Evolutionary conservation across 2,113 vertebrate genomes (phyloP), one percentile per base, ranked within the genome.

Genomic region (Brachirus orientalis): DNA sequence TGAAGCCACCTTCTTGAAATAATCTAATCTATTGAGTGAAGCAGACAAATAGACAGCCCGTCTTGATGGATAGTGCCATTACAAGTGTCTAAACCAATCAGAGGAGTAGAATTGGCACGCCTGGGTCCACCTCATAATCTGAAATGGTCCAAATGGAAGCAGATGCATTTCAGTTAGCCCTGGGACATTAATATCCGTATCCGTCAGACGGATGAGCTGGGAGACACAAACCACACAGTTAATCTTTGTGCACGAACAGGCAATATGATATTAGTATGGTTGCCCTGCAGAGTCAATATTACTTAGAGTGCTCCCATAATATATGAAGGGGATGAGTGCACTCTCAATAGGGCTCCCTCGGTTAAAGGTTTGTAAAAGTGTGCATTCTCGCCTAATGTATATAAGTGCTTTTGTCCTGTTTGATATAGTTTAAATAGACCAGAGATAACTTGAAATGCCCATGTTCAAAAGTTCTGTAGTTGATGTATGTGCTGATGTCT

Each of bases 51-150:
- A 9, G 47, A 54, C 73, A 28, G 71, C 61, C 69, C 69, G 1
- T 53, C 16, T 18, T 74, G 70, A 84, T 71, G 43, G 51, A 77
- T 70, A 2, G 51, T 8, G 50, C 36, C 63, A 58, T 79, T 77
- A 54, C 17, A 51, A 13, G 10, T 19, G n/a, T 64, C 43, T 58
- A 57, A 72, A 67, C 71, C 65, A 78, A 69, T 69, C 65, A 52
- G 40, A 60, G 7, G 55, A 52, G 56, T 6, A 28, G 44, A 38
- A 9, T 57, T 0, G 20, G 47, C 8, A 1, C 35, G 47, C 7
- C 9, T n/a, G 11, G 0, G 37, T 69, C 59, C 62, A 55, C 46
- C 66, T 57, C 0, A 0, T 48, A 19, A 58, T 45, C 51, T 14
- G n/a, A 7, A n/a, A 44, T 4, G n/a, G 19, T 18, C 28, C 36